Conservation (phyloP, 2,888 invertebrate species). For the Leptura quadrifasciata region DNA sequence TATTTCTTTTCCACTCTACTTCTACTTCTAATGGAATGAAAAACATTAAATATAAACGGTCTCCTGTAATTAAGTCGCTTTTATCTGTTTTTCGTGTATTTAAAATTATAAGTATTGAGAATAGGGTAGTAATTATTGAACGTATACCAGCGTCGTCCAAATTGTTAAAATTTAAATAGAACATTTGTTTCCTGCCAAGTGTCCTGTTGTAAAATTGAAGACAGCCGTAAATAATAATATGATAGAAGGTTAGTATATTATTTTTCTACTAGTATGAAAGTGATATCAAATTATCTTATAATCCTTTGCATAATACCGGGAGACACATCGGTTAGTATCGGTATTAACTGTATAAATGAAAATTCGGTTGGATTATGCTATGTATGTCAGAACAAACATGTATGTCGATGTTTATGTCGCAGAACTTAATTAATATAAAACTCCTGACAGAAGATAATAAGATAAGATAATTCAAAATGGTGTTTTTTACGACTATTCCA, state of each 20-base stretch:
- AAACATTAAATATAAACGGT: slow-evolving; percentile 35
- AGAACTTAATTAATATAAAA: too few relatives aligned
- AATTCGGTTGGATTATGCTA: too few relatives aligned
- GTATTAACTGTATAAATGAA: too few relatives aligned
- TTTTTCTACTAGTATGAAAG: background rate
- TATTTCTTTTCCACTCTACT: slow-evolving; percentile 19
- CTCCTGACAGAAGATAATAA: too few relatives aligned
- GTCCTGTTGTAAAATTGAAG: background rate
- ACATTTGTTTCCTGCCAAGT: background rate
- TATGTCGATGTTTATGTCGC: too few relatives aligned
- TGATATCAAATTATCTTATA: too few relatives aligned
- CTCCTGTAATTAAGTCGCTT: slow-evolving; percentile 28
- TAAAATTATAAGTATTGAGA: background rate
- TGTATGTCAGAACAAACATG: too few relatives aligned
- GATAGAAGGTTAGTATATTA: background rate
- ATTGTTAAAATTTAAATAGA: background rate
- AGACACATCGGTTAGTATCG: too few relatives aligned
- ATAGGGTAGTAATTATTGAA: slow-evolving; percentile 9
- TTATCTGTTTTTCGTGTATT: slow-evolving; percentile 21
- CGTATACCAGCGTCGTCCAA: background rate
- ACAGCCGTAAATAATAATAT: too few relatives aligned
- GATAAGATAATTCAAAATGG: too few relatives aligned
- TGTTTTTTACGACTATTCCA: too few relatives aligned
- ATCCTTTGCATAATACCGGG: too few relatives aligned
- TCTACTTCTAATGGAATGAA: slow-evolving; percentile 37